Conservation (phyloP, 2,113 vertebrate genomes). For the Melanerpes aurifrons region DNA sequence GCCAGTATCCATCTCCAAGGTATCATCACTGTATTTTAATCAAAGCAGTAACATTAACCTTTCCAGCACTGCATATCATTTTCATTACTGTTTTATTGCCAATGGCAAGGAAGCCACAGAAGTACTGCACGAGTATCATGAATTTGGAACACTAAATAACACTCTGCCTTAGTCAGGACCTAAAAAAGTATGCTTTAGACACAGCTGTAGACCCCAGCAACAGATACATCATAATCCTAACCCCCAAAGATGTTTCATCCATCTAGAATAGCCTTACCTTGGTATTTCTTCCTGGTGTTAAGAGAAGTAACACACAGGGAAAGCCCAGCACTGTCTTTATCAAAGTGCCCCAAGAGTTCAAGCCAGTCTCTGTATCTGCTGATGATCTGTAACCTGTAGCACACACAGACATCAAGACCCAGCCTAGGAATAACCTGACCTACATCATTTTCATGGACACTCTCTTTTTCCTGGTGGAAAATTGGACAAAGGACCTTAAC, state of each 20-base stretch:
- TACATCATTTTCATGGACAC: background rate
- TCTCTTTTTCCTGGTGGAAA: background rate
- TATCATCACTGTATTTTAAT: background rate
- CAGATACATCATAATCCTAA: background rate
- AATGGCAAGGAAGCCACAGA: background rate
- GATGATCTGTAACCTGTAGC: background rate
- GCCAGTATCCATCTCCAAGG: background rate
- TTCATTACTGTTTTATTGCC: conserved; percentile 11
- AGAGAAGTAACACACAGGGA: background rate
- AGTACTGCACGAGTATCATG: background rate
- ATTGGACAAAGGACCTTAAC: background rate
- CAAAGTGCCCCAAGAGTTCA: background rate
- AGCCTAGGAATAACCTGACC: background rate
- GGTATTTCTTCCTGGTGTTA: background rate
- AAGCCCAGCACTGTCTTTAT: background rate
- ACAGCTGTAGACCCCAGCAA: background rate
- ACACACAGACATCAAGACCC: background rate
- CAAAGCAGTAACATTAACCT: background rate
- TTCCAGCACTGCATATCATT: background rate
- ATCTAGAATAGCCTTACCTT: background rate
- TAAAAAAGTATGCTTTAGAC: background rate
- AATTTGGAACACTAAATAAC: background rate
- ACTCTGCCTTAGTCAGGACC: background rate
- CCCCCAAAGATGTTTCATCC: background rate
- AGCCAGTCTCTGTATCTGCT: background rate